phyloP scores from a whole-genome alignment of 2,797 vertebrate species.

The Anabacerthia variegaticeps region DNA sequence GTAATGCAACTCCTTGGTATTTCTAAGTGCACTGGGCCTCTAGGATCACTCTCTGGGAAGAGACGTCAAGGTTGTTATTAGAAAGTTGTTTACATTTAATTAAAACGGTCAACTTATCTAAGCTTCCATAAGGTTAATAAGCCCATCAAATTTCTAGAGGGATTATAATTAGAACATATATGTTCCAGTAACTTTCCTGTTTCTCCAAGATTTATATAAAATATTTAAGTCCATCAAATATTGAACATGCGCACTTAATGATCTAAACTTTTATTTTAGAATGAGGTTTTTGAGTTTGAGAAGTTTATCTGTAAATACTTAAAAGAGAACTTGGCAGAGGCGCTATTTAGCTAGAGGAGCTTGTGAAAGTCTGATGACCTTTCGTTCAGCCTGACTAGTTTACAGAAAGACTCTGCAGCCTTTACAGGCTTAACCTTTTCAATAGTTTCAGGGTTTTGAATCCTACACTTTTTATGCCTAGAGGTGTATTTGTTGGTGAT shows the following conservation, averaged over 20 bases:
- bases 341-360: not conserved
- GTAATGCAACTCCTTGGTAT: conserved; percentile 66
- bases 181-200: conserved; percentile 19
- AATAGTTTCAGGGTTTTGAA: not conserved
- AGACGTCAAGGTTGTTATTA: conserved; percentile 26
- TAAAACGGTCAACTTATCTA: conserved; percentile 28
- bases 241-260: conserved; percentile 10
- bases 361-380: not conserved
- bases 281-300: not conserved
- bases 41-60: conserved; percentile 62
- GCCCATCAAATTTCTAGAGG: conserved; percentile 32
- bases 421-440: not conserved
- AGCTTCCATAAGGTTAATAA: conserved; percentile 38
- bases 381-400: not conserved
- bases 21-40: conserved; percentile 68
- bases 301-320: conserved; percentile 11
- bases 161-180: conserved; percentile 14
- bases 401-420: not conserved
- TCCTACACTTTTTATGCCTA: not conserved
- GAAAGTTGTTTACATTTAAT: conserved; percentile 64
- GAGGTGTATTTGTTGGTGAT: not conserved
- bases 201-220: conserved; percentile 40
- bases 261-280: conserved; percentile 32
- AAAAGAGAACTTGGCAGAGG: not conserved
- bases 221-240: conserved; percentile 59